phyloP scores from a whole-genome alignment of 2,113 vertebrate genomes.

The Hyperopisus bebe region DNA sequence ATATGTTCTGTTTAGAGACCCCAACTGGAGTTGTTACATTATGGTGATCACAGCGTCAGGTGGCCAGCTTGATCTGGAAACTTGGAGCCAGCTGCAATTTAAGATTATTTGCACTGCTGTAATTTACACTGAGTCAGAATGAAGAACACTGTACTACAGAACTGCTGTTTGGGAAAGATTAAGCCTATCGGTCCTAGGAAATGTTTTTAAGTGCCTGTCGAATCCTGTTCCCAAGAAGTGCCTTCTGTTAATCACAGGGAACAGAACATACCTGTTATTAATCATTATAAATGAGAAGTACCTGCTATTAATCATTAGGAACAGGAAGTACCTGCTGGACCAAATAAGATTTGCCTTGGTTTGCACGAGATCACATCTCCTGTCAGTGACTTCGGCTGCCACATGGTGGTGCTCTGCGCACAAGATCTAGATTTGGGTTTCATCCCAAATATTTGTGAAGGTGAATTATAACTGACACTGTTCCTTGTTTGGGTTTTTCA shows the following conservation, averaged over 20 bases:
- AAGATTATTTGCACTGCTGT: neutral
- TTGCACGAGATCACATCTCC: neutral
- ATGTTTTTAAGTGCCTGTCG: conserved; percentile 5
- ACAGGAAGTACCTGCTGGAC: neutral
- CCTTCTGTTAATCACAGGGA: neutral
- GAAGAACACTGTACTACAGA: neutral
- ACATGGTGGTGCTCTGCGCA: neutral
- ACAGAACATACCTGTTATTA: neutral
- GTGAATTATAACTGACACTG: neutral
- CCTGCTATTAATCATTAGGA: neutral
- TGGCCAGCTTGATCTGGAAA: neutral
- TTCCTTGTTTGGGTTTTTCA: neutral
- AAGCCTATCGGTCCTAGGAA: neutral
- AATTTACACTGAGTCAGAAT: neutral
- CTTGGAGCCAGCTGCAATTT: neutral
- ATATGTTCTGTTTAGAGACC: neutral
- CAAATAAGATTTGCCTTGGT: neutral
- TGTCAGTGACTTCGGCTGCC: neutral
- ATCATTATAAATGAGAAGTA: neutral
- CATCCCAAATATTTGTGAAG: neutral
- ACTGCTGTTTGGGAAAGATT: neutral
- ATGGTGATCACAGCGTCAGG: neutral
- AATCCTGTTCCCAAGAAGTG: neutral
- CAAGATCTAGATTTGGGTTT: neutral
- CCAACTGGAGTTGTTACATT: neutral